phyloP scores from a whole-genome alignment of 2,113 vertebrate species.

The Colistium nudipinnis region DNA sequence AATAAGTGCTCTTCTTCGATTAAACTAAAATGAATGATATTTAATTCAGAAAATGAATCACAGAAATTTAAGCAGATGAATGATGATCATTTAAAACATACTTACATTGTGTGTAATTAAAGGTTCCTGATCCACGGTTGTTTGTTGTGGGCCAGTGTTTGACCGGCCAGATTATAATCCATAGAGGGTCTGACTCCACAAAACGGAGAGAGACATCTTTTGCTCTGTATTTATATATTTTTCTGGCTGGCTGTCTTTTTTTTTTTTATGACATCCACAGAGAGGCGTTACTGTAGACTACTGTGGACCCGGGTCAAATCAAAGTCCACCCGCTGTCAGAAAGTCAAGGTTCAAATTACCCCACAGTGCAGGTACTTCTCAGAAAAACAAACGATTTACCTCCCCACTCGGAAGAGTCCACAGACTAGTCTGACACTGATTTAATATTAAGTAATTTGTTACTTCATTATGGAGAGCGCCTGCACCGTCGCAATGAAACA shows the following conservation, averaged over 20 bases:
- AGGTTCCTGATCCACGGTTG: constrained; percentile 21
- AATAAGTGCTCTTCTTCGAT: constrained; percentile 1
- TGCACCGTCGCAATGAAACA: neutral
- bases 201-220: constrained; percentile 45
- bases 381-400: constrained; percentile 57
- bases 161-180: constrained; percentile 60
- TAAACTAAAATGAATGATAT: neutral
- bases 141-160: constrained; percentile 15
- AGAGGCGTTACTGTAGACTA: constrained; percentile 77
- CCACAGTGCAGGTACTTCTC: constrained; percentile 18
- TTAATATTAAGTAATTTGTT: constrained; percentile 18
- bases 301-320: constrained; percentile 54
- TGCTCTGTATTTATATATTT: constrained; percentile 68
- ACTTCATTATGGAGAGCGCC: constrained; percentile 5
- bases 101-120: constrained; percentile 57
- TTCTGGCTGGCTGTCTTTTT: constrained; percentile 25
- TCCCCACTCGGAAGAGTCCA: fast-evolving
- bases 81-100: constrained; percentile 22
- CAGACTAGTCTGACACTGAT: constrained; percentile 4
- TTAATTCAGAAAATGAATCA: neutral
- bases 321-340: constrained; percentile 79
- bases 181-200: constrained; percentile 26
- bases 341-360: constrained; percentile 79
- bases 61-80: neutral
- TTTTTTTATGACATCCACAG: constrained; percentile 67